Conservation (phyloP, 2,113 vertebrate genomes). For the Triplophysa tibetana region DNA sequence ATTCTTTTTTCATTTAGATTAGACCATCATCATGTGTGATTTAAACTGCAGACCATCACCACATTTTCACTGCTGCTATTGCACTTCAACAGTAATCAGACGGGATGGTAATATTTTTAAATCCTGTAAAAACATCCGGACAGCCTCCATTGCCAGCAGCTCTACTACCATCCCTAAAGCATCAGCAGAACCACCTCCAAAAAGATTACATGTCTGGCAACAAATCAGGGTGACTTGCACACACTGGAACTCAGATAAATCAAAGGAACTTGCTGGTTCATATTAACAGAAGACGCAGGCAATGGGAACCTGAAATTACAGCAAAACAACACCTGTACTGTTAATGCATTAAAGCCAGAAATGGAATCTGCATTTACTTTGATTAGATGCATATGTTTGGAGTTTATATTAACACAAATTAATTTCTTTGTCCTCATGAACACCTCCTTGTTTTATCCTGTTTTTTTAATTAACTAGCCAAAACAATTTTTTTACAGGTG, state of each 20-base stretch:
- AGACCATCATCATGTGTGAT: constrained; percentile 12
- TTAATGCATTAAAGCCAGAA: too few relatives aligned
- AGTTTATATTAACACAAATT: too few relatives aligned
- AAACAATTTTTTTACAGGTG: too few relatives aligned
- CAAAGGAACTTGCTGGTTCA: constrained; percentile 35
- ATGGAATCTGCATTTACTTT: too few relatives aligned
- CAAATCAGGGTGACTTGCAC: constrained; percentile 37
- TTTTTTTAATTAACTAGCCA: too few relatives aligned
- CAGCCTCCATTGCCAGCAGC: not conserved
- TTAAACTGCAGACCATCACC: constrained; percentile 10
- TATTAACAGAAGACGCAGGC: constrained; percentile 7
- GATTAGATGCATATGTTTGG: too few relatives aligned
- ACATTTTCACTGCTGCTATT: constrained; percentile 25
- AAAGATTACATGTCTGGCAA: not conserved
- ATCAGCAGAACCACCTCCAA: not conserved
- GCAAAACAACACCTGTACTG: not conserved
- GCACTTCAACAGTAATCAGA: constrained; percentile 22
- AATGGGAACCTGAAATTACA: not conserved
- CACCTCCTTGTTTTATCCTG: too few relatives aligned
- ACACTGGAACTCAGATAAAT: constrained; percentile 32
- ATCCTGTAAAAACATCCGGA: not conserved
- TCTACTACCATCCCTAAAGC: too few relatives aligned
- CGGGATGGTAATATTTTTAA: not conserved
- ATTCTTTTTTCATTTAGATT: constrained; percentile 24
- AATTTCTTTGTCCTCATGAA: too few relatives aligned